phyloP scores from a whole-genome alignment of 1,140 invertebrate species.

The Leucophenga varia region DNA sequence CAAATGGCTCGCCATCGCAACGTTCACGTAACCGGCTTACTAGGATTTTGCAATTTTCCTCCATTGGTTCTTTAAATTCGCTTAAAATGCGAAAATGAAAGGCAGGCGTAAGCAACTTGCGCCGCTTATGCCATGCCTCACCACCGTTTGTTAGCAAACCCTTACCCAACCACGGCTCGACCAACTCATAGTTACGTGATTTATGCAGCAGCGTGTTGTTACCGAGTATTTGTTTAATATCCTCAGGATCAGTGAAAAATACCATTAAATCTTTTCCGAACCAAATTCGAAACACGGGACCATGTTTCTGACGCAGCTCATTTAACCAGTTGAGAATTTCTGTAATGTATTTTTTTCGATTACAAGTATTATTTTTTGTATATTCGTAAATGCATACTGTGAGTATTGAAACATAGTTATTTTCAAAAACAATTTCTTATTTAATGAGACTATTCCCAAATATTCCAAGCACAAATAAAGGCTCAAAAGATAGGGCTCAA shows the following conservation, averaged over 20 bases:
- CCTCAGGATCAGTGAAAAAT: constrained; percentile 44
- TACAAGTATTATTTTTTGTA: neutral
- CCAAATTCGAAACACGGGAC: constrained; percentile 48
- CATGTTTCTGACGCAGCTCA: constrained; percentile 32
- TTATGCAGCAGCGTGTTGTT: constrained; percentile 64
- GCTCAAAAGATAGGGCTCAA: neutral
- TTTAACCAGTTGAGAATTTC: constrained; percentile 32
- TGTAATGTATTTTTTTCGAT: constrained; percentile 3
- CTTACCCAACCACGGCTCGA: constrained; percentile 68
- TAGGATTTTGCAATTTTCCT: constrained; percentile 57
- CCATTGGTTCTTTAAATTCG: constrained; percentile 71
- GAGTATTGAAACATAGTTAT: no score
- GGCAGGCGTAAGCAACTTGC: constrained; percentile 83
- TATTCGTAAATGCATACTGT: neutral
- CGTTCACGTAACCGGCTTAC: constrained; percentile 37
- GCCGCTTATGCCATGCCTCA: constrained; percentile 74
- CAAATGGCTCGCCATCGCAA: constrained; percentile 50
- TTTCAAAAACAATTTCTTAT: neutral
- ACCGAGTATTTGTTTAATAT: constrained; percentile 59
- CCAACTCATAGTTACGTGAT: constrained; percentile 56
- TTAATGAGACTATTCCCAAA: neutral
- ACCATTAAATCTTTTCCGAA: constrained; percentile 49
- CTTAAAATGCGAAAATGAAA: constrained; percentile 89
- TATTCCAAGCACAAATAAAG: neutral
- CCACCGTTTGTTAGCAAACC: constrained; percentile 69